These are phyloP conservation scores for Cerastis rubricosa DNA, from an alignment of 2,888 invertebrate genomes.

Conservation along the genomic window DNA sequence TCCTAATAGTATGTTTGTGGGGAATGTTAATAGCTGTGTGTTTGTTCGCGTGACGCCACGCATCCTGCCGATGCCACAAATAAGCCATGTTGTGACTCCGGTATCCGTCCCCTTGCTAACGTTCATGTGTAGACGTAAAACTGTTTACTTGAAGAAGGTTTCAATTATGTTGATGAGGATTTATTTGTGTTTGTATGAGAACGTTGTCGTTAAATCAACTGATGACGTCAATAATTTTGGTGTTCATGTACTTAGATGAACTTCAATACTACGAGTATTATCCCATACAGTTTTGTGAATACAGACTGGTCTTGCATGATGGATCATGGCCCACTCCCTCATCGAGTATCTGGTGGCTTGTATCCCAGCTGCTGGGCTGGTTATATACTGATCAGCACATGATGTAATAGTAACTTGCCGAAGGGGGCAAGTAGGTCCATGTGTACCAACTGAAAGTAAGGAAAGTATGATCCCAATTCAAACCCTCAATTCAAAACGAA, in stretches of 20 bases:
- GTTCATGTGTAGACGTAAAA: conserved; percentile 34
- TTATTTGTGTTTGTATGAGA: conserved; percentile 13
- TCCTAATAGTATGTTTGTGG: conserved; percentile 36
- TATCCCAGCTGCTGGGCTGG: not conserved
- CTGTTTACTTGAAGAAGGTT: conserved; percentile 15
- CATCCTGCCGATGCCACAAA: conserved; percentile 55
- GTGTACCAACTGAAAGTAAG: not conserved
- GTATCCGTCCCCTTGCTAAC: conserved; percentile 31
- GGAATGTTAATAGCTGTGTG: conserved; percentile 51
- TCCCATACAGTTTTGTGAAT: not conserved
- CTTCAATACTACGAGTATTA: no score
- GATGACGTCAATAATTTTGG: not conserved
- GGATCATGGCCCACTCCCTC: not conserved
- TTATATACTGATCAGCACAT: not conserved
- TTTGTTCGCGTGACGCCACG: conserved; percentile 61
- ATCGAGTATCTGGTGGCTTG: no score
- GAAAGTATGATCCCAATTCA: not conserved
- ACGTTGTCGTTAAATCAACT: not conserved
- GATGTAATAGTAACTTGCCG: not conserved
- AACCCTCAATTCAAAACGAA: no score
- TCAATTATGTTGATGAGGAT: conserved; percentile 15
- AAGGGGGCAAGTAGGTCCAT: not conserved
- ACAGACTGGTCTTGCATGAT: not conserved
- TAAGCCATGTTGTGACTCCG: conserved; percentile 52
- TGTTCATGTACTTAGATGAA: no score